Percentiles rank a stretch among this genome's conserved stretches.
Conservation (phyloP, 2,888 invertebrate species). For the Drosophila trichaetosa region DNA sequence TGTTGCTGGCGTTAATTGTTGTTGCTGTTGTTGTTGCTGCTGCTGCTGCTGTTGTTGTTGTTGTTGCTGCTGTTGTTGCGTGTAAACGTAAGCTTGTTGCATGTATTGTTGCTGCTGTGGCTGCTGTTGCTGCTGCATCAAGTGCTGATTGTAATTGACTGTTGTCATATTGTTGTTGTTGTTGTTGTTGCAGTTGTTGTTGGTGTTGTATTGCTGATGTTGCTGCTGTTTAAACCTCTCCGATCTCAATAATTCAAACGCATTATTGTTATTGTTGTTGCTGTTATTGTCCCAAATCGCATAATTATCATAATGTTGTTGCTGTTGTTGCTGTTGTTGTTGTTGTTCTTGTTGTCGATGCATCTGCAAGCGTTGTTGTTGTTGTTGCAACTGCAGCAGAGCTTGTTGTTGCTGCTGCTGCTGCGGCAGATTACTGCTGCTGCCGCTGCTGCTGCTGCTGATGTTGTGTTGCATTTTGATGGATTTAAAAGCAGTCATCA, state of each 20-base stretch:
- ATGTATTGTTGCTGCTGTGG: conserved; percentile 52
- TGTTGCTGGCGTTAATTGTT: conserved; percentile 51
- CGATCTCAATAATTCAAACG: conserved; percentile 16
- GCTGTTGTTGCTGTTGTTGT: conserved; percentile 40
- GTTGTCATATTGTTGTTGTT: conserved; percentile 64
- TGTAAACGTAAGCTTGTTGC: conserved; percentile 38
- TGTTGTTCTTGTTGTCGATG: conserved; percentile 43
- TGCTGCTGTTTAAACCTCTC: conserved; percentile 32
- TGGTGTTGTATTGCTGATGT: conserved; percentile 63
- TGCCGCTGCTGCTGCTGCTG: conserved; percentile 40
- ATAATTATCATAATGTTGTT: conserved; percentile 52
- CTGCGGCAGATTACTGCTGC: conserved; percentile 35
- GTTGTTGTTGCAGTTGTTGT: conserved; percentile 47
- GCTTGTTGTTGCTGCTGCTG: conserved; percentile 51
- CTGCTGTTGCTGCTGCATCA: conserved; percentile 60
- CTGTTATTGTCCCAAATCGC: conserved; percentile 56
- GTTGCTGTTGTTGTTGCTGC: conserved; percentile 44
- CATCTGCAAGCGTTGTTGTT: conserved; percentile 25
- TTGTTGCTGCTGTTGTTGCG: conserved; percentile 54
- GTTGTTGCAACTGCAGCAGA: conserved; percentile 47
- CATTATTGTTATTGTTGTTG: conserved; percentile 38
- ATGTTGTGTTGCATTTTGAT: conserved; percentile 69
- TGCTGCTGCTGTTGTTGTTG: conserved; percentile 54
- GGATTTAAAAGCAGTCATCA: conserved; percentile 71
- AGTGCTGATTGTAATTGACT: conserved; percentile 71